These are phyloP conservation scores for Dipus sagitta DNA, from an alignment of 2,797 vertebrate species.

Conservation along the genomic window DNA sequence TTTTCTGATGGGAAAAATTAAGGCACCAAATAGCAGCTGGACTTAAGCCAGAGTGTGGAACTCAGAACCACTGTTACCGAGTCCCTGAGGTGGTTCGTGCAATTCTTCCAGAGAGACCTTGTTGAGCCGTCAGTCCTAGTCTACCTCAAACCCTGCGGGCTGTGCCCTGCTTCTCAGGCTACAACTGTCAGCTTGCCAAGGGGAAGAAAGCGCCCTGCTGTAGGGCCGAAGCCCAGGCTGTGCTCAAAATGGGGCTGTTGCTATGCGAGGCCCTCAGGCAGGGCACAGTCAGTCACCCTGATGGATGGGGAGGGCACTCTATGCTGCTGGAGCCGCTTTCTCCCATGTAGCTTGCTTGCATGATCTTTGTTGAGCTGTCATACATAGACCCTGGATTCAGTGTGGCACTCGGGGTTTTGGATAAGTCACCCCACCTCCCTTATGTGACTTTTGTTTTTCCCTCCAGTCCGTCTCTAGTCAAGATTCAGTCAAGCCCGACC, in stretches of 20 bases:
- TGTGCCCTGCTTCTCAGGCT: neutral
- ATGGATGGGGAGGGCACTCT: too few species aligned
- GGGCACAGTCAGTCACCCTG: rapidly evolving
- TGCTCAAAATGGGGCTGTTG: neutral
- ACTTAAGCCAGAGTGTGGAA: neutral
- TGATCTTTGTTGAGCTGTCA: too few species aligned
- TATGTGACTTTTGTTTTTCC: neutral
- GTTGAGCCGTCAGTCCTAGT: too few species aligned
- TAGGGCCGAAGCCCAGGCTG: neutral
- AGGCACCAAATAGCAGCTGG: neutral
- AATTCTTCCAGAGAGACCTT: neutral
- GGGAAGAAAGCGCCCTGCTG: rapidly evolving
- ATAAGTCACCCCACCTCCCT: neutral
- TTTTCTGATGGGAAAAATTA: neutral
- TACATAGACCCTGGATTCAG: neutral
- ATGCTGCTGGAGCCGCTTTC: neutral
- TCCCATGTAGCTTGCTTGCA: neutral
- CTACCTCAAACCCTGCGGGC: neutral
- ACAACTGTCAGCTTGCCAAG: rapidly evolving
- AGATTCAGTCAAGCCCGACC: neutral
- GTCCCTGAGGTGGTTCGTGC: neutral
- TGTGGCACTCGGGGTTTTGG: neutral
- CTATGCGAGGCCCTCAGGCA: neutral
- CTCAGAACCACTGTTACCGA: neutral
- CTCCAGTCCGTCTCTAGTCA: neutral